These are phyloP conservation scores for Chunga burmeisteri DNA, from an alignment of 2,113 vertebrate species.

Conservation along the genomic window DNA sequence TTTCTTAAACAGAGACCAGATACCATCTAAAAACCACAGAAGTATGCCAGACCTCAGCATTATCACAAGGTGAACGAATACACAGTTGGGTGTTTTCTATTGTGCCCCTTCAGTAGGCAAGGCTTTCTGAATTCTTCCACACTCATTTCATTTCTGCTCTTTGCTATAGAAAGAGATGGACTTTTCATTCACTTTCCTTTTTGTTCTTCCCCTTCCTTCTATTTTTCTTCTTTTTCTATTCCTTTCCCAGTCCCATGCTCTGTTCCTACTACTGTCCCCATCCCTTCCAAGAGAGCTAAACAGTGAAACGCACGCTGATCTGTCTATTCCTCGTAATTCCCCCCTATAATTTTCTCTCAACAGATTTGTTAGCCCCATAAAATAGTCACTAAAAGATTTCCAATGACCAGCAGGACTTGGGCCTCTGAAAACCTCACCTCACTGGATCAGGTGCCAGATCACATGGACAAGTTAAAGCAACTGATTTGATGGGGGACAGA, in stretches of 20 bases:
- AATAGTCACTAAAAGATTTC: not conserved
- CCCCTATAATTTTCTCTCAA: not conserved
- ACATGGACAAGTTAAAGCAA: not conserved
- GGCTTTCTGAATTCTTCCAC: not conserved
- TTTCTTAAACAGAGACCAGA: not conserved
- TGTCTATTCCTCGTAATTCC: not conserved
- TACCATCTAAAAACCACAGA: not conserved
- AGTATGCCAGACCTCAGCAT: not conserved
- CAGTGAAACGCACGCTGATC: not conserved
- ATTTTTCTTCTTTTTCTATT: not conserved
- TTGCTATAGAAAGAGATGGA: not conserved
- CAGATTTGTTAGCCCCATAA: not conserved
- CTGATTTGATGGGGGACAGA: not conserved
- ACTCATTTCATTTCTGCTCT: not conserved
- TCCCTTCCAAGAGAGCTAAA: not conserved
- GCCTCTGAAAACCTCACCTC: not conserved
- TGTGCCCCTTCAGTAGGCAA: not conserved
- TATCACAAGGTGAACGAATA: not conserved
- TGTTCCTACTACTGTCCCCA: not conserved
- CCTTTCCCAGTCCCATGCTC: not conserved
- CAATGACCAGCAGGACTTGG: not conserved
- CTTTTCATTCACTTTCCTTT: not conserved
- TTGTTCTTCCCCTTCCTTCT: not conserved
- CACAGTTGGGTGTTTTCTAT: not conserved
- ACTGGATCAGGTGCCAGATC: not conserved